A percentile compares a stretch with the other conserved stretches of the same genome.
These are phyloP conservation scores for Noctua pronuba DNA, from an alignment of 2,888 invertebrate species.

Conservation along the genomic window DNA sequence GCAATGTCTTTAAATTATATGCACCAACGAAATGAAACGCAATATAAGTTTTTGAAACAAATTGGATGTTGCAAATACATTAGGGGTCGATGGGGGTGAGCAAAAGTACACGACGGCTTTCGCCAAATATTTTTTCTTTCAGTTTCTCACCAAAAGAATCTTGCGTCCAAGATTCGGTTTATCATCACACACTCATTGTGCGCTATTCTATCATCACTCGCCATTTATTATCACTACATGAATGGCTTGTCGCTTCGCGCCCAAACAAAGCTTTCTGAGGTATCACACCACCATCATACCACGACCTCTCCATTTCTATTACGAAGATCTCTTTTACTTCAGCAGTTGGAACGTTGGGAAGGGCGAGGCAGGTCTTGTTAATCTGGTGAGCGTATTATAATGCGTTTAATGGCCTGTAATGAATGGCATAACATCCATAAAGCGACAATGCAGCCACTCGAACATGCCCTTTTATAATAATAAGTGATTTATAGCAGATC, in stretches of 20 bases:
- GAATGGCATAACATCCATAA: conserved; percentile 90
- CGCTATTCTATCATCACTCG: conserved; percentile 82
- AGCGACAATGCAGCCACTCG: conserved; percentile 89
- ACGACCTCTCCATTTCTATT: conserved; percentile 77
- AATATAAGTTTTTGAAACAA: not conserved
- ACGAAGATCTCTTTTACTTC: conserved; percentile 65
- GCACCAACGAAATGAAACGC: too few relatives aligned
- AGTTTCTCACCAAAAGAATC: conserved; percentile 26
- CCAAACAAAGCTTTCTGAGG: conserved; percentile 88
- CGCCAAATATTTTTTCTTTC: conserved; percentile 23
- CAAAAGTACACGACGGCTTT: not conserved
- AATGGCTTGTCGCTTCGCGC: conserved; percentile 88
- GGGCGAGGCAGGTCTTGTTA: conserved; percentile 69
- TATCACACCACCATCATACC: conserved; percentile 78
- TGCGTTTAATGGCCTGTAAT: conserved; percentile 90
- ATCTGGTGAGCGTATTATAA: conserved; percentile 84
- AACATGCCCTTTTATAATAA: conserved; percentile 88
- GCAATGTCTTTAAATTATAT: not conserved
- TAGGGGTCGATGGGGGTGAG: not conserved
- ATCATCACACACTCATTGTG: conserved; percentile 72
- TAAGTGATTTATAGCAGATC: conserved; percentile 87
- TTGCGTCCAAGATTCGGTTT: conserved; percentile 60
- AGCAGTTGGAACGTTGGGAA: conserved; percentile 26
- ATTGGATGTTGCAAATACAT: not conserved
- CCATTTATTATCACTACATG: conserved; percentile 88